Evolutionary conservation across 2,888 invertebrate genomes (phyloP).

Genomic region (Harmothoe impar): DNA sequence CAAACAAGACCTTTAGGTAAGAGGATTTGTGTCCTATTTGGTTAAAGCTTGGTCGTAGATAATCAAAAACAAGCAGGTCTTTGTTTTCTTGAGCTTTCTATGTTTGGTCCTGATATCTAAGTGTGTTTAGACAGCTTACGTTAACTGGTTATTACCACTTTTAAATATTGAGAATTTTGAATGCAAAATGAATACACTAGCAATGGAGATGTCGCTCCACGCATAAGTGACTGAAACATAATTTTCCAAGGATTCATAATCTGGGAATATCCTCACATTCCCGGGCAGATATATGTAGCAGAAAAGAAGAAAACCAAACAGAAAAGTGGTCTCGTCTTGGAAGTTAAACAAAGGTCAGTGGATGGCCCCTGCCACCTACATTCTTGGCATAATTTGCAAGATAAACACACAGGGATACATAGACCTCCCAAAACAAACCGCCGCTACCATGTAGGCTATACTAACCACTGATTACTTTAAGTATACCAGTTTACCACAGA

Average conservation of each 20-base stretch:
- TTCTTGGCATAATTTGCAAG: conserved; percentile 12
- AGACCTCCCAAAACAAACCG: too few species aligned
- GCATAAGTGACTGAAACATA: background rate
- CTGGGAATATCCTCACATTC: background rate
- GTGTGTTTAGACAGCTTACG: too few species aligned
- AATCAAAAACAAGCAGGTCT: background rate
- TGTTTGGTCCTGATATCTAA: background rate
- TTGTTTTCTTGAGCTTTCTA: background rate
- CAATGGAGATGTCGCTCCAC: background rate
- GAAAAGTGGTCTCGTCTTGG: too few species aligned
- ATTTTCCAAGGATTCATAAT: background rate
- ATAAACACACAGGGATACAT: background rate
- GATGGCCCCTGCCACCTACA: conserved; percentile 13
- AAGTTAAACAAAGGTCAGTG: background rate
- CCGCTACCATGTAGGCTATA: too few species aligned
- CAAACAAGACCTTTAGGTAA: too few species aligned
- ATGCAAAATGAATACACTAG: background rate
- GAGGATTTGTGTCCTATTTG: too few species aligned
- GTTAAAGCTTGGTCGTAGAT: background rate
- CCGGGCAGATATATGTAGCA: background rate
- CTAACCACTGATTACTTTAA: too few species aligned
- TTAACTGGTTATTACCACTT: too few species aligned
- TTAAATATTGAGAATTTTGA: too few species aligned
- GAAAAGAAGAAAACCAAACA: too few species aligned
- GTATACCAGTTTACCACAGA: too few species aligned